Evolutionary conservation across 2,888 invertebrate genomes (phyloP).

Genomic region (Pecten maximus): DNA sequence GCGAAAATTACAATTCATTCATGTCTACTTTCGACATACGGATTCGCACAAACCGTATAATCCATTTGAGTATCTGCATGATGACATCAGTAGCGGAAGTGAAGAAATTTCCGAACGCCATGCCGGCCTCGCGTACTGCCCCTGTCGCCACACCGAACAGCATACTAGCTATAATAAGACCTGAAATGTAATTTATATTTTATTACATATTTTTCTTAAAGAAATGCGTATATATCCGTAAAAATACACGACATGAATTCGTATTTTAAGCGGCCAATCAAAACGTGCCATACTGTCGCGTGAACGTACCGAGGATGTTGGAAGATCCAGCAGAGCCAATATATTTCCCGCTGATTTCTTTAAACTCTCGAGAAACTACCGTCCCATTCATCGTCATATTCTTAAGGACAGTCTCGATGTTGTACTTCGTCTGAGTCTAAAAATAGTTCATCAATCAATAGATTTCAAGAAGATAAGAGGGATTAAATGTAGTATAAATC

Average conservation of each 20-base stretch:
- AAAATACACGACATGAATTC: not conserved
- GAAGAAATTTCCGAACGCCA: constrained; percentile 41
- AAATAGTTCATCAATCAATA: too few relatives aligned
- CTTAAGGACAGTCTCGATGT: constrained; percentile 39
- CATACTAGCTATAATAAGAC: constrained; percentile 39
- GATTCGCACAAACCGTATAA: constrained; percentile 38
- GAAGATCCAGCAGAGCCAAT: constrained; percentile 61
- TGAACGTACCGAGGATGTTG: constrained; percentile 62
- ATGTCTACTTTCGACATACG: not conserved
- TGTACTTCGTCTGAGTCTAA: constrained; percentile 66
- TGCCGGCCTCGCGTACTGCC: constrained; percentile 39
- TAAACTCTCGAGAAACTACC: constrained; percentile 39
- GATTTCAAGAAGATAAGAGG: too few relatives aligned
- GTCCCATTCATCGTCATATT: constrained; percentile 36
- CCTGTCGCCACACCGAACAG: constrained; percentile 47
- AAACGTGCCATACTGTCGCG: too few relatives aligned
- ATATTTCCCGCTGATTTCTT: constrained; percentile 55
- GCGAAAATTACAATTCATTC: too few relatives aligned
- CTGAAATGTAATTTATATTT: not conserved
- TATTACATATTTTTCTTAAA: not conserved
- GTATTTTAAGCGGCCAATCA: too few relatives aligned
- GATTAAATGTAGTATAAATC: too few relatives aligned
- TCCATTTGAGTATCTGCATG: constrained; percentile 42
- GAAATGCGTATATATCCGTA: not conserved
- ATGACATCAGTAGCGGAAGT: constrained; percentile 44